A percentile compares a stretch with the other conserved stretches of the same genome.
Conservation (phyloP, 2,113 vertebrate species). For the Oncorhynchus mykiss region DNA sequence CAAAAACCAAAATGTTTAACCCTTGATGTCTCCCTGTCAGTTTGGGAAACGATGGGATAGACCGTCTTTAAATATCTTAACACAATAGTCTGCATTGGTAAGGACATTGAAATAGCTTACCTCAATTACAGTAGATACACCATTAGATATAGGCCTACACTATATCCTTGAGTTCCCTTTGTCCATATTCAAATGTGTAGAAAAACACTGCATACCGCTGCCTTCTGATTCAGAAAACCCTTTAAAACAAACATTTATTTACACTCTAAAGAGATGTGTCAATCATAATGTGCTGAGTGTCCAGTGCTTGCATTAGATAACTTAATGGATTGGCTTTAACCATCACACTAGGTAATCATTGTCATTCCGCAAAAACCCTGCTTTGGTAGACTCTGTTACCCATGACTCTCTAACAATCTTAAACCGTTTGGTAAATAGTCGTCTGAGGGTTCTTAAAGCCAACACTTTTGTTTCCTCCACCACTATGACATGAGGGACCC, state of each 20-base stretch:
- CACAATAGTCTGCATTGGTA: not conserved
- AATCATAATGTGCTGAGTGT: not conserved
- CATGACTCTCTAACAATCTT: slow-evolving; percentile 85
- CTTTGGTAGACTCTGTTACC: slow-evolving; percentile 82
- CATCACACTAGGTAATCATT: slow-evolving; percentile 80
- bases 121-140: no score
- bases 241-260: not conserved
- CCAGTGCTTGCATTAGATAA: not conserved
- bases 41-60: no score
- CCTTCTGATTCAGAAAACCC: not conserved
- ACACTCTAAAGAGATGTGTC: not conserved
- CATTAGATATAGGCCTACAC: no score
- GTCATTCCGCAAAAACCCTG: slow-evolving; percentile 76
- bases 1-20: no score
- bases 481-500: slow-evolving; percentile 85
- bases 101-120: not conserved
- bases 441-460: slow-evolving; percentile 77
- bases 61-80: not conserved
- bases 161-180: not conserved
- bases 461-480: slow-evolving; percentile 74
- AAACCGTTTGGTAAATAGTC: slow-evolving; percentile 82
- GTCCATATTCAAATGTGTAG: not conserved
- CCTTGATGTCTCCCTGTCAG: no score
- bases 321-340: not conserved
- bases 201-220: not conserved